Evolutionary conservation across 2,888 invertebrate genomes (phyloP).

Genomic region (Digitonthophagus gazella): DNA sequence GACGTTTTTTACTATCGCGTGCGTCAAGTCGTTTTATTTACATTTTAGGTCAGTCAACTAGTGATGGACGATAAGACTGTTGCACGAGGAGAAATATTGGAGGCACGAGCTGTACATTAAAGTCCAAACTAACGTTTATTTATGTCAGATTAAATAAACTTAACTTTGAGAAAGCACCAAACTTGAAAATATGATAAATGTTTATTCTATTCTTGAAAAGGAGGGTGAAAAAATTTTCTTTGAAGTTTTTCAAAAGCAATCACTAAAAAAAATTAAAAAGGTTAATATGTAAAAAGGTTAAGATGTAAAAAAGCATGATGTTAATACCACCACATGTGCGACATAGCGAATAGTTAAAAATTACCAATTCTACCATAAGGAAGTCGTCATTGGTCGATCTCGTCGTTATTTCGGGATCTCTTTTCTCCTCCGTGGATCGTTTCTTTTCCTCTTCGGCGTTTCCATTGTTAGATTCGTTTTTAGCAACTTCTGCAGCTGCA

Average conservation of each 20-base stretch:
- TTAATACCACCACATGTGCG: conserved; percentile 26
- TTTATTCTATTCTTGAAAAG: too few species aligned
- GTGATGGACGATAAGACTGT: background rate
- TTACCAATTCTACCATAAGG: conserved; percentile 71
- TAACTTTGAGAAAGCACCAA: too few species aligned
- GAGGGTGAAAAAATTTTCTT: too few species aligned
- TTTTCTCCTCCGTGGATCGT: conserved; percentile 3
- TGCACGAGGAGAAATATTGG: background rate
- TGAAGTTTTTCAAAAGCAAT: background rate
- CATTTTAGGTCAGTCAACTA: background rate
- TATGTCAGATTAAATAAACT: background rate
- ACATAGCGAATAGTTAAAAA: conserved; percentile 44
- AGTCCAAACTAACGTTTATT: background rate
- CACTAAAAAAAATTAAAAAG: background rate
- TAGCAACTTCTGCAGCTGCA: background rate
- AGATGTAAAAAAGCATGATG: conserved; percentile 17
- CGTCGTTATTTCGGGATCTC: conserved; percentile 24
- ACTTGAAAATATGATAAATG: too few species aligned
- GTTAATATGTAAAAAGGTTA: background rate
- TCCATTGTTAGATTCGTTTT: conserved; percentile 34
- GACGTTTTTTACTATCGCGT: background rate
- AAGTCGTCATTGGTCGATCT: conserved; percentile 62
- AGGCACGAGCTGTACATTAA: background rate
- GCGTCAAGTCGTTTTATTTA: background rate
- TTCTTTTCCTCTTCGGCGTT: conserved; percentile 47